Evolutionary conservation across 2,797 vertebrate species (phyloP).

Genomic region (Chiloscyllium punctatum): DNA sequence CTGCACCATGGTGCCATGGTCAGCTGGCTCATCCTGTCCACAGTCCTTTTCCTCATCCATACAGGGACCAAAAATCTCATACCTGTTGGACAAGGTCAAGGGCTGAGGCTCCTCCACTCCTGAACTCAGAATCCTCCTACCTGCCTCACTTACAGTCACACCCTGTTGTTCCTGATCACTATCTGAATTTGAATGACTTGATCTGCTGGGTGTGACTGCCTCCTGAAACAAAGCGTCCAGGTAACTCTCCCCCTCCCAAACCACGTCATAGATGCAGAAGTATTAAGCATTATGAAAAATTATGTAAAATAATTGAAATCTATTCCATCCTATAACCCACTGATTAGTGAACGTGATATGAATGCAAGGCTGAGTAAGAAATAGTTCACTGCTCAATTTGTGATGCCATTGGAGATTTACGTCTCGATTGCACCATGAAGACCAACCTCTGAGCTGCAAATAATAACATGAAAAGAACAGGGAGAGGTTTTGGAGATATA

Average conservation of each 20-base stretch:
- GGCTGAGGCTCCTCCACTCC: too few species aligned
- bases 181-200: too few species aligned
- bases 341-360: not conserved
- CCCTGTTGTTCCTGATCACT: too few species aligned
- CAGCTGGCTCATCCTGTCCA: too few species aligned
- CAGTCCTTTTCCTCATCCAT: too few species aligned
- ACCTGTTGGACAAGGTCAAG: too few species aligned
- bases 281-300: not conserved
- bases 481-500: not conserved
- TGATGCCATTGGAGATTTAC: conserved; percentile 21
- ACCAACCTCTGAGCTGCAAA: not conserved
- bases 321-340: not conserved
- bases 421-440: conserved; percentile 1
- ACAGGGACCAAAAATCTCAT: too few species aligned
- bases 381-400: not conserved
- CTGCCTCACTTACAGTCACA: too few species aligned
- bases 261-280: not conserved
- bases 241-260: not conserved
- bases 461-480: not conserved
- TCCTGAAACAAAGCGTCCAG: too few species aligned
- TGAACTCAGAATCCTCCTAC: not conserved
- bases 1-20: too few species aligned
- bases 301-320: not conserved
- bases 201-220: too few species aligned
- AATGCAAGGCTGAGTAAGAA: not conserved